A percentile compares a stretch with the other conserved stretches of the same genome.
Evolutionary conservation across 2,797 vertebrate genomes (phyloP).

Genomic region (Caiman crocodilus): DNA sequence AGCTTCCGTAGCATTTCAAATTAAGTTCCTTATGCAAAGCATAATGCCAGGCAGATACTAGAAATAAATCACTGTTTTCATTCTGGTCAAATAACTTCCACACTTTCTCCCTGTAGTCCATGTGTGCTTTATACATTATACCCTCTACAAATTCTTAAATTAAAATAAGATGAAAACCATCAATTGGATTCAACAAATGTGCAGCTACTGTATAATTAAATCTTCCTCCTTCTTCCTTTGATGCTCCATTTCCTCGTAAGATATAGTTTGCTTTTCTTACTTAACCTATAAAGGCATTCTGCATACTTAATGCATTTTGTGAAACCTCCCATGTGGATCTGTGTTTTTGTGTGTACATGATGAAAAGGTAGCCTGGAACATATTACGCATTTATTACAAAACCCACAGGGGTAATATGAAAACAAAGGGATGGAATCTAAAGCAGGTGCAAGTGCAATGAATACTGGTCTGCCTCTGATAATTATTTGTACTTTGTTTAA

Average conservation of each 20-base stretch:
- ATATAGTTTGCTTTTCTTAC: conserved; percentile 65
- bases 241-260: conserved; percentile 59
- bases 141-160: neutral
- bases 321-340: conserved; percentile 58
- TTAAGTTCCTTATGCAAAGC: neutral
- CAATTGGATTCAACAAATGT: neutral
- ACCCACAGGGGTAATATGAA: conserved; percentile 46
- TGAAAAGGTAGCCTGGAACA: conserved; percentile 67
- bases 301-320: conserved; percentile 39
- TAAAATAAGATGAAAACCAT: conserved; percentile 28
- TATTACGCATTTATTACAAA: conserved; percentile 70
- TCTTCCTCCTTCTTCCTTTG: conserved; percentile 9
- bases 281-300: conserved; percentile 40
- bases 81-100: neutral
- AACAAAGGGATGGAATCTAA: conserved; percentile 66
- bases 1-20: neutral
- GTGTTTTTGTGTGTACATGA: conserved; percentile 47
- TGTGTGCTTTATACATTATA: neutral
- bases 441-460: conserved; percentile 69
- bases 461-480: conserved; percentile 13
- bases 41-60: neutral
- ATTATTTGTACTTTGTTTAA: conserved; percentile 54
- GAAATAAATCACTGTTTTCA: neutral
- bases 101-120: neutral
- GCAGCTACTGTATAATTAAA: conserved; percentile 53